Percentiles rank a stretch among this genome's conserved stretches.
phyloP scores from a whole-genome alignment of 2,888 invertebrate genomes.

The Eurytoma adleriae region DNA sequence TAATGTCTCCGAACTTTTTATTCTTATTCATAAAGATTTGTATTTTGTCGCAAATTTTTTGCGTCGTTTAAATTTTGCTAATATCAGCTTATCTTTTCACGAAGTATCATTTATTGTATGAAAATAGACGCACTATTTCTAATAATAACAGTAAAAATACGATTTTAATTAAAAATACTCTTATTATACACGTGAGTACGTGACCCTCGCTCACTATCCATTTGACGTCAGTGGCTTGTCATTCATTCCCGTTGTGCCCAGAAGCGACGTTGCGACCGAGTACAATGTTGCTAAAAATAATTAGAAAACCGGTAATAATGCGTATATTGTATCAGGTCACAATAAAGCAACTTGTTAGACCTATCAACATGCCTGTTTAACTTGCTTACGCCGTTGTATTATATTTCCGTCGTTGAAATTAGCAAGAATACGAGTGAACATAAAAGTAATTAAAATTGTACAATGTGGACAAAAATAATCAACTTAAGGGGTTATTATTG shows the following conservation, averaged over 20 bases:
- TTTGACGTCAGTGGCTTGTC: neutral
- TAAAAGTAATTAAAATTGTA: neutral
- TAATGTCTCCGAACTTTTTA: neutral
- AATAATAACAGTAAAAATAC: neutral
- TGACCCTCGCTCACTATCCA: neutral
- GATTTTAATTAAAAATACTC: neutral
- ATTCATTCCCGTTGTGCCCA: neutral
- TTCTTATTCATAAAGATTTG: too few species aligned
- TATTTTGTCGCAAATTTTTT: too few species aligned
- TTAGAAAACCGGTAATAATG: neutral
- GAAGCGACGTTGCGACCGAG: neutral
- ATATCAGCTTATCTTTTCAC: neutral
- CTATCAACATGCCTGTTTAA: neutral
- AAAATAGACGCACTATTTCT: too few species aligned
- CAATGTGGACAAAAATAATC: neutral
- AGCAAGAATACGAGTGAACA: neutral
- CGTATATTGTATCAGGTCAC: neutral
- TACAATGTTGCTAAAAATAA: neutral
- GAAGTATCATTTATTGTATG: neutral
- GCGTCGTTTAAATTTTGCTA: too few species aligned
- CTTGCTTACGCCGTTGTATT: too few species aligned
- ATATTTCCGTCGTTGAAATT: neutral
- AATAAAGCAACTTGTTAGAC: neutral
- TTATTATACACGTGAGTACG: too few species aligned
- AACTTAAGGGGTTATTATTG: neutral